Conservation (phyloP, 2,113 vertebrate genomes). For the Salvelinus namaycush region DNA sequence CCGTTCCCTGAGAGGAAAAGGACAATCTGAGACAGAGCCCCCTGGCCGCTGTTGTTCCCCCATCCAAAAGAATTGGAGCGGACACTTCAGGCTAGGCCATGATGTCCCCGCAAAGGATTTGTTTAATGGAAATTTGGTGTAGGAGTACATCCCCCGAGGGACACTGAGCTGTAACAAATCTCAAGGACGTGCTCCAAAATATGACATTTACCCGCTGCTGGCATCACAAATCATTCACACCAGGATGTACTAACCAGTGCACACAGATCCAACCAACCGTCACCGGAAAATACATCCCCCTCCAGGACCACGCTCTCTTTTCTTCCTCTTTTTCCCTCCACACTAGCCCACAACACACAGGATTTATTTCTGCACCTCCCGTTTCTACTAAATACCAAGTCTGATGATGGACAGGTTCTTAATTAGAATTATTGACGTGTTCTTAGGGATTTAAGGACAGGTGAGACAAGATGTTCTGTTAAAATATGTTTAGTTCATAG, state of each 20-base stretch:
- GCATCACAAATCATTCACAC: slow-evolving; percentile 44
- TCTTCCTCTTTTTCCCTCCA: neutral
- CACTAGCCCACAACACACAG: neutral
- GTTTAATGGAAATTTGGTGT: slow-evolving; percentile 57
- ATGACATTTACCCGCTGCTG: slow-evolving; percentile 51
- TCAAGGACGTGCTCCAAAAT: slow-evolving; percentile 32
- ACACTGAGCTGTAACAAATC: slow-evolving; percentile 42
- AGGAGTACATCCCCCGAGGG: slow-evolving; percentile 33
- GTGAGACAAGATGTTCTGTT: neutral
- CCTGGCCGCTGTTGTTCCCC: slow-evolving; percentile 23
- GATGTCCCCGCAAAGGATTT: slow-evolving; percentile 34
- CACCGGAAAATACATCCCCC: neutral
- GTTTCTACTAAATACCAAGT: neutral
- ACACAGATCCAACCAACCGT: neutral
- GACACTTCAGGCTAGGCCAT: slow-evolving; percentile 34
- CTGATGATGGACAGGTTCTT: neutral
- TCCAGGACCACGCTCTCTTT: neutral
- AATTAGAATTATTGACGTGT: slow-evolving; percentile 3
- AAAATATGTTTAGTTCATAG: no score
- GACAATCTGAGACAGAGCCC: neutral
- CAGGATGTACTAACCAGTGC: slow-evolving; percentile 16
- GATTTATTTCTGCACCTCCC: neutral
- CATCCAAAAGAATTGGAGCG: slow-evolving; percentile 49
- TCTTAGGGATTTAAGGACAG: neutral
- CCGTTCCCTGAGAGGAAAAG: slow-evolving; percentile 11